Evolutionary conservation across 2,797 vertebrate genomes (phyloP), one percentile per base, ranked within the genome.

Genomic region (Phrynocephalus vlangalii): DNA sequence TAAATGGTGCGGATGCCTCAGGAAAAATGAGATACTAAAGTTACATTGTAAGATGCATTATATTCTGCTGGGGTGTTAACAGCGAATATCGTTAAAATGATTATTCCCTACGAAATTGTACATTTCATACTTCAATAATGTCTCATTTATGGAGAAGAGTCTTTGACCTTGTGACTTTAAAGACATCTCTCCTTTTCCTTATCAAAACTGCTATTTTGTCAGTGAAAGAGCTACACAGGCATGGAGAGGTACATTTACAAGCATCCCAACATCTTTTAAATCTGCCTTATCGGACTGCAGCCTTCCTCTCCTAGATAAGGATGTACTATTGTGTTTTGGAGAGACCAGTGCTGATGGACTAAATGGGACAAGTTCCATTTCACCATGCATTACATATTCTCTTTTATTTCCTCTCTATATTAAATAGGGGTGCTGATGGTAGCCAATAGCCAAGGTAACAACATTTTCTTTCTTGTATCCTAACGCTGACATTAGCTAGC

Each of bases 21-120:
- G 95, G 94, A 96, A 95, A 94, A 95, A 96, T 38, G 92, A 95
- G 91, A 91, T 95, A 93, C 88, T 95, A 96, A 96, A 96, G 94
- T 96, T 95, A 94, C 91, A 94, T 94, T 96, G 30, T 73, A 84
- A 63, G 30, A 75, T 75, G 24, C 83, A 81, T 86, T 80, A 92
- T 93, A 94, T 95, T 96, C 95, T 93, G 90, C 38, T 93, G 91
- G 93, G 94, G 93, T 96, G 95, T 97, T 94, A 95, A 95, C 91
- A 91, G 88, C 86, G 89, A 91, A 92, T 94, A 94, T 91, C 93
- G 90, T 94, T 95, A 95, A 95, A 96, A 95, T 84, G 87, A 84
- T 93, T 96, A 94, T 92, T 95, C 82, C 94, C 91, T 44, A 50
- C n/a, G 71, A 94, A 94, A 94, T 87, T 88, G 79, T 84, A 76